Base-by-base conservation (phyloP, 1,140 invertebrate genomes). In the Cherax destructor region DNA sequence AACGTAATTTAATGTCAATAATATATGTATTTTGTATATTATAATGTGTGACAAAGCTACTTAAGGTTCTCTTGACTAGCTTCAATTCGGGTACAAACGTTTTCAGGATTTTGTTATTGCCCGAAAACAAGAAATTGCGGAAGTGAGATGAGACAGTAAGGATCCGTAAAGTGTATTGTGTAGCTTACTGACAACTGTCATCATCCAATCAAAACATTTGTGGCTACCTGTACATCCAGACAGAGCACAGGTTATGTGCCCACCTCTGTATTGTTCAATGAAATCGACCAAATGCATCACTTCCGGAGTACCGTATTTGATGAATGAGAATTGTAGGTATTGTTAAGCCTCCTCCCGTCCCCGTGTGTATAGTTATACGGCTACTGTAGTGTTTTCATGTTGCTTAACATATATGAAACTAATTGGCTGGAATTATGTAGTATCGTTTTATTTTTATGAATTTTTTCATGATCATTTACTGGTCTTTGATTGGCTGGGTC, bases 321-420 rank as follows among this genome's bases (percentile, higher is more conserved):
- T 65, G 61, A 65, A 21, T 65, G 18, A 65, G 61, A 18, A 65
- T 65, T 65, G 4, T 65, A 10, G 24, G 18, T 74, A 30, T 6
- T 74, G 49, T 78, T 79, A 65, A 80, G 77, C 59, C 47, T 80
- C 86, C 61, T 87, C 86, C 77, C 86, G 77, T 88, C 86, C 85
- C 77, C 77, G 61, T 41, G 10, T 88, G 86, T 88, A 88, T 77
- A 88, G 86, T 69, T 88, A 88, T 88, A 86, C 83, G 74, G 83
- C 74, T 30, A 49, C 69, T 86, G 77, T 88, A 61, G 78, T 80
- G 86, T 88, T 77, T 56, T 88, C 78, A 80, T 88, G 86, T 88
- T 88, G 86, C 86, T 88, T 88, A 65, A 80, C n/a, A 80, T 88
- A 80, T 88, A 80, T 21, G 41, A 56, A 79, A 77, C 69, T 80